A percentile compares a stretch with the other conserved stretches of the same genome.
Evolutionary conservation across 2,888 invertebrate species (phyloP).

Genomic region (Apamea monoglypha): DNA sequence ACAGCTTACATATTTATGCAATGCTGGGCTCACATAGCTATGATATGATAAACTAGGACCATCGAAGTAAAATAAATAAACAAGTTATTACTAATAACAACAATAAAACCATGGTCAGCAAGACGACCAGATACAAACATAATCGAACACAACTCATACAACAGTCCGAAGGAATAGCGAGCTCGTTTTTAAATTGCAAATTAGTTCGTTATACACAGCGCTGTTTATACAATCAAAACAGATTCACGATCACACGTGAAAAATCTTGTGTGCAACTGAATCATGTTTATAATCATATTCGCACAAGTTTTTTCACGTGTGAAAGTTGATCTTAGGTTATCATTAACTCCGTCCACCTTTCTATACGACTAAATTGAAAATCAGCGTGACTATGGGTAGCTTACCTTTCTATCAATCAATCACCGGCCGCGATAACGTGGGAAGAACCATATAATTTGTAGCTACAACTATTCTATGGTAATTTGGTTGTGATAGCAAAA

Average conservation of each 20-base stretch:
- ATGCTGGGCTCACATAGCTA: too few species aligned
- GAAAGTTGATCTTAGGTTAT: constrained; percentile 49
- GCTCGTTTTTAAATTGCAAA: background rate
- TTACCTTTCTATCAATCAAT: constrained; percentile 47
- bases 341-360: constrained; percentile 47
- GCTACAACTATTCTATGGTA: background rate
- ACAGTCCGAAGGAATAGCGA: background rate
- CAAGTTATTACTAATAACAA: too few species aligned
- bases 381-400: constrained; percentile 35
- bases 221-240: background rate
- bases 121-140: background rate
- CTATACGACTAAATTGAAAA: constrained; percentile 50
- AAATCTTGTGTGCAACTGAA: background rate
- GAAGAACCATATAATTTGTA: constrained; percentile 10
- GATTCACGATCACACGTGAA: background rate
- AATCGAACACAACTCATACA: background rate
- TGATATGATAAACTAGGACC: too few species aligned
- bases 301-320: constrained; percentile 28
- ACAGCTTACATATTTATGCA: too few species aligned
- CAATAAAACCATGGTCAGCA: too few species aligned
- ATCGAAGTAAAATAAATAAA: too few species aligned
- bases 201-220: too few species aligned
- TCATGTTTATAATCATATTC: constrained; percentile 12
- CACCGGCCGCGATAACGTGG: constrained; percentile 24
- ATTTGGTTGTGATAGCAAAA: constrained; percentile 3